phyloP scores from a whole-genome alignment of 2,888 invertebrate genomes.

The Serrognathus titanus region DNA sequence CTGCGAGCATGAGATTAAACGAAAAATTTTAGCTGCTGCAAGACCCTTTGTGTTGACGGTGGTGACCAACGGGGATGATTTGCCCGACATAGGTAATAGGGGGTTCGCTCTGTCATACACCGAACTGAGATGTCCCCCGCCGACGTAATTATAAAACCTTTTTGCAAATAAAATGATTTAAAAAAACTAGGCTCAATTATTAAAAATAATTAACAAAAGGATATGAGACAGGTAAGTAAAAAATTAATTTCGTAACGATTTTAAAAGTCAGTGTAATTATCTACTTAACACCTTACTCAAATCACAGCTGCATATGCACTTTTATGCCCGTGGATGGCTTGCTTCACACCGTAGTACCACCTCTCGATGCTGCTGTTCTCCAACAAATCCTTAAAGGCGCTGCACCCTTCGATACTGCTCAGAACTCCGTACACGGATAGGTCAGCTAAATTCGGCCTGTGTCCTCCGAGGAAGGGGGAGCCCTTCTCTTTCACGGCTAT shows the following conservation, averaged over 20 bases:
- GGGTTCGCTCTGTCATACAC: slow-evolving; percentile 71
- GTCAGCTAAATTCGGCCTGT: slow-evolving; percentile 86
- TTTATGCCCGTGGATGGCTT: slow-evolving; percentile 49
- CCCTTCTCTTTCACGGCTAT: slow-evolving; percentile 66
- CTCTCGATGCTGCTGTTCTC: slow-evolving; percentile 67
- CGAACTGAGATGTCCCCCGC: slow-evolving; percentile 58
- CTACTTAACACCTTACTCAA: background rate
- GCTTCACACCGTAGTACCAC: slow-evolving; percentile 78
- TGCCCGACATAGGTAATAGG: slow-evolving; percentile 65
- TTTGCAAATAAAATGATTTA: too few species aligned
- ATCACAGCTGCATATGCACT: too few species aligned
- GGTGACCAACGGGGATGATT: slow-evolving; percentile 63
- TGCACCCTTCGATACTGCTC: slow-evolving; percentile 89
- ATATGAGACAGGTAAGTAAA: too few species aligned
- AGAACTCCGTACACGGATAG: slow-evolving; percentile 87
- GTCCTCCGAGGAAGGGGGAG: slow-evolving; percentile 80
- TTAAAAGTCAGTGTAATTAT: background rate
- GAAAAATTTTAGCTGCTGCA: slow-evolving; percentile 55
- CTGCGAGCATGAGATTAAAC: background rate
- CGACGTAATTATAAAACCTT: too few species aligned
- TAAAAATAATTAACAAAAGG: too few species aligned
- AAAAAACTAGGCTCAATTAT: too few species aligned
- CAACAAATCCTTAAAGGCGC: slow-evolving; percentile 79
- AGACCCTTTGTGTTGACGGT: slow-evolving; percentile 74
- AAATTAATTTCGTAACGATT: background rate